Base-by-base conservation (phyloP, 2,888 invertebrate genomes). In the Catocala fraxini region DNA sequence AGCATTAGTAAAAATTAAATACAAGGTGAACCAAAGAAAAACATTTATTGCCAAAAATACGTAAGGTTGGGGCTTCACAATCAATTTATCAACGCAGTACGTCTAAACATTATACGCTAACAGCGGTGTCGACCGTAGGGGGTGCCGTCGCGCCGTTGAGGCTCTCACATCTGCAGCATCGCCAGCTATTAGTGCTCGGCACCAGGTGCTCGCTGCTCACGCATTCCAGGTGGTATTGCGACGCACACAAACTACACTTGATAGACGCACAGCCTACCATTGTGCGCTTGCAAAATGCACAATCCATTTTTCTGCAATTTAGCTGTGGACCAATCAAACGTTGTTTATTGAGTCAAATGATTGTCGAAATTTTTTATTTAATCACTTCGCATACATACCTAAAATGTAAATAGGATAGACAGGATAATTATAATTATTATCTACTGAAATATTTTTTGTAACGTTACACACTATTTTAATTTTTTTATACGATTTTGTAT, bases 211-310 rank as follows among this genome's bases (percentile, higher is more conserved):
- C 87, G 63, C 84, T 85, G 74, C 82, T 86, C 66, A 89, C 83
- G 68, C 91, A 92, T 75, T 88, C 91, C 77, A 91, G 78, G 81
- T 92, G 92, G 79, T 81, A 92, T 53, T 90, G 89, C 0, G 89
- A 89, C 15, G 84, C 78, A 71, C 92, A 92, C 49, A 76, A 67
- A 73, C 91, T 91, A 81, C 92, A 92, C 63, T 89, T 90, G 56
- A 92, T 89, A 0, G 87, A 88, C 12, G 91, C 91, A 66, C 88
- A 89, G 39, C 91, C 91, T 61, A 88, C 85, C 78, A 86, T 89
- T 42, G 89, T 86, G 51, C 85, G 86, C 63, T 90, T 89, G 74
- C 91, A 91, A 68, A 78, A 83, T 25, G 89, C 89, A 80, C 91
- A 91, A 60, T 90, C 89, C 90, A 91, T 92, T 2, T 54, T 73